Base-by-base conservation (phyloP, 2,888 invertebrate genomes). In the Hylaea fasciaria region DNA sequence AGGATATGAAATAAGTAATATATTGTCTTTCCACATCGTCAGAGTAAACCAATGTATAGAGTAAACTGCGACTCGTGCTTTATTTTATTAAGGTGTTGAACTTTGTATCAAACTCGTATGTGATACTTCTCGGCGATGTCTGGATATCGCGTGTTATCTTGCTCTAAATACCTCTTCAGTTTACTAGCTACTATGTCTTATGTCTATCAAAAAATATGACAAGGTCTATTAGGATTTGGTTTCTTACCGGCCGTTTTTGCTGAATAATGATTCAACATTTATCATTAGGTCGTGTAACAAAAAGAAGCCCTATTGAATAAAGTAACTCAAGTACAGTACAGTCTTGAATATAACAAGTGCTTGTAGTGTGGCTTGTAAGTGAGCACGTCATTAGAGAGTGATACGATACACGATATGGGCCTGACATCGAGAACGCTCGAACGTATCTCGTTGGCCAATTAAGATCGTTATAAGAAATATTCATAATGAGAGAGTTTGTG, bases 1-100 rank as follows among this genome's bases (percentile, higher is more conserved):
- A 53, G 68, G 68, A 73, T 69, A 67, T 71, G 57, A 54, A 67
- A 66, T 57, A 74, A 77, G 73, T 70, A 75, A 32, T 32, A 70
- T 74, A 74, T 78, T 76, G 69, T 72, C 45, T 64, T 64, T 62
- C 58, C 54, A 52, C 50, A 56, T 73, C 54, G 65, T 47, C 47
- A 52, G 57, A 65, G 64, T 67, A 74, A 71, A 66, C 48, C 59
- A 70, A 71, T 72, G 16, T 37, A 35, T 28, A 43, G 41, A 43
- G 17, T 22, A 35, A 55, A 32, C 10, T 29, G 11, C 10, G 9
- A 16, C 22, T 7, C 1, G 41, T 41, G 0, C 1, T 41, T 41
- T 13, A 2, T 41, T 41, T 4, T 10, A 22, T 22, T 22, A 14
- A 3, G 41, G 37, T n/a, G n/a, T 37, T 12, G 37, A n/a, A n/a